phyloP scores from a whole-genome alignment of 2,888 invertebrate genomes.

The Coronaproctus castanopsis region DNA sequence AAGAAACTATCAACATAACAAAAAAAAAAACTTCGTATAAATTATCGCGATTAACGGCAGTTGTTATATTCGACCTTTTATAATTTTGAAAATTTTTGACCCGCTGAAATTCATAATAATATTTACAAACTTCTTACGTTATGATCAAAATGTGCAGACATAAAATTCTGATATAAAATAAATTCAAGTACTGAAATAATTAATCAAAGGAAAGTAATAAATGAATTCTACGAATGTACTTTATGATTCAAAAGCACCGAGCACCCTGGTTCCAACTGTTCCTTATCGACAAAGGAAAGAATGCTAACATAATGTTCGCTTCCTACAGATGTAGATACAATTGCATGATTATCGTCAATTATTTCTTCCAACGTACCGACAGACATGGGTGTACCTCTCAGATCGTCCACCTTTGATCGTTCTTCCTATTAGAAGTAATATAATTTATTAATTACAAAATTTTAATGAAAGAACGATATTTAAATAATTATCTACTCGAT shows the following conservation, averaged over 20 bases:
- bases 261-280: conserved; percentile 95
- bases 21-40: no score
- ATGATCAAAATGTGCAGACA: no score
- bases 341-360: conserved; percentile 99
- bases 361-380: conserved; percentile 99
- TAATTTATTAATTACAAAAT: not conserved
- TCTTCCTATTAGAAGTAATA: conserved; percentile 42
- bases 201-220: no score
- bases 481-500: not conserved
- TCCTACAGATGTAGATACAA: conserved; percentile 95
- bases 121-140: no score
- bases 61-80: no score
- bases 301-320: conserved; percentile 99
- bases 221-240: no score
- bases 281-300: conserved; percentile 97
- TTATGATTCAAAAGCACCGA: conserved; percentile 96
- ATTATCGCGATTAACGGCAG: no score
- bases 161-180: no score
- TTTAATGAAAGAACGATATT: not conserved
- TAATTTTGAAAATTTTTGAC: no score
- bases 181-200: no score
- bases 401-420: conserved; percentile 91
- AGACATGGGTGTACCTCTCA: conserved; percentile 97
- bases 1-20: not conserved
- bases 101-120: no score